These are phyloP conservation scores for Aurelia aurita complex sp. Pacific DNA, from an alignment of 30 jellyfish, hydroid and myxozoan species.

Conservation along the genomic window DNA sequence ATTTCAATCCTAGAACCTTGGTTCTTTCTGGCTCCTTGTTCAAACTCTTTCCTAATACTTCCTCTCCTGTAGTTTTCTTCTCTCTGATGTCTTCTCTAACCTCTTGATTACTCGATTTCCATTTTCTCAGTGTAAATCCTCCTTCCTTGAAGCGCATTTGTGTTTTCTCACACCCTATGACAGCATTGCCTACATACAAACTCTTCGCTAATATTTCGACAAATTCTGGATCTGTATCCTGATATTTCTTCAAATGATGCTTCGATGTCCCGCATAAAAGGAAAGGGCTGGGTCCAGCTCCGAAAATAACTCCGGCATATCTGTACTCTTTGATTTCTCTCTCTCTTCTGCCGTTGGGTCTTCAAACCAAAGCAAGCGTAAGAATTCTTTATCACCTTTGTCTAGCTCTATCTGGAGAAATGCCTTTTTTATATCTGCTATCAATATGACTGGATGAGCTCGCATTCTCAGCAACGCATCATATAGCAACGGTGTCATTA, in stretches of 20 bases:
- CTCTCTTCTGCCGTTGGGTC: conserved; percentile 4
- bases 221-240: conserved; percentile 38
- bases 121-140: conserved; percentile 18
- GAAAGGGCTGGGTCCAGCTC: conserved; percentile 21
- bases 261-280: conserved; percentile 17
- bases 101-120: conserved; percentile 31
- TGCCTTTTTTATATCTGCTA: conserved; percentile 52
- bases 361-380: conserved; percentile 40
- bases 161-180: conserved; percentile 17
- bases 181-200: conserved; percentile 26
- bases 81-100: conserved; percentile 9
- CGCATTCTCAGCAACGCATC: conserved; percentile 50
- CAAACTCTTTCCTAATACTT: conserved; percentile 25
- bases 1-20: too few relatives aligned
- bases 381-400: conserved; percentile 38
- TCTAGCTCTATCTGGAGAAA: conserved; percentile 22
- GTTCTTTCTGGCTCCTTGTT: too few relatives aligned
- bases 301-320: conserved; percentile 14
- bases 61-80: not conserved
- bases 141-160: conserved; percentile 11
- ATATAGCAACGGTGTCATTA: conserved; percentile 39
- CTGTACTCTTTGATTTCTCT: conserved; percentile 13
- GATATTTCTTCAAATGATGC: conserved; percentile 15
- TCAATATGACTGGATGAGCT: not conserved
- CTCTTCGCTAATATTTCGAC: conserved; percentile 1